Evolutionary conservation across 2,888 invertebrate genomes (phyloP), one percentile per base, ranked within the genome.

Genomic region (Bellardia pandia): DNA sequence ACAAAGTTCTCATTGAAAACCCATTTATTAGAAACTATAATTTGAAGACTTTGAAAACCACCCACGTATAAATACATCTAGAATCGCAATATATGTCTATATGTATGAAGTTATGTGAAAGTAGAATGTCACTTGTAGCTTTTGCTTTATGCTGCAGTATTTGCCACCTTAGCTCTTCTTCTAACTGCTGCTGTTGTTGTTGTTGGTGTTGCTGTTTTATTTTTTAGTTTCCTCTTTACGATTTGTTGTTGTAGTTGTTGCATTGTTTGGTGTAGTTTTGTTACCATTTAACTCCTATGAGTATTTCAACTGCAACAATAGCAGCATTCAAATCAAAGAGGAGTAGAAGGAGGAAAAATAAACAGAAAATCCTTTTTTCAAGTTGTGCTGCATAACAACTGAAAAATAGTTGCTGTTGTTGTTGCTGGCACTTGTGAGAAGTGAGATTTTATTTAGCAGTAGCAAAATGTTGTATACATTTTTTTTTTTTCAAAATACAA

Each of bases 141-240:
- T 69, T 79, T 75, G 56, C 71, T 85, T 76, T 64, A 30, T 71
- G 48, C 85, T 85, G 79, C 79, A 76, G 75, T 80, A 40, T 56
- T 72, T 80, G 45, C 75, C 69, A 78, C 62, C 69, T 56, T 11
- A n/a, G n/a, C 16, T 30, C 14, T 45, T 56, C 11, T 7, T n/a
- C n/a, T 42, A n/a, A 11, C 56, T 40, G 2, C 74, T 45, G 42
- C 37, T 75, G 6, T 75, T 71, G 9, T 64, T 58, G n/a, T 23
- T 23, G 6, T 75, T 71, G 9, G 56, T 58, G n/a, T 45, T 23
- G n/a, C n/a, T 45, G 45, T 45, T 45, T 11, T 45, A 37, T 45
- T 56, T 69, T 16, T 40, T 58, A 40, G 58, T 51, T 56, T 66
- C 45, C 45, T 66, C 58, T 56, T 75, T 37, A 45, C 48, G n/a